Percentiles rank a stretch among this genome's conserved stretches.
Evolutionary conservation across 1,140 invertebrate species (phyloP).

Genomic region (Drosophila punjabiensis): DNA sequence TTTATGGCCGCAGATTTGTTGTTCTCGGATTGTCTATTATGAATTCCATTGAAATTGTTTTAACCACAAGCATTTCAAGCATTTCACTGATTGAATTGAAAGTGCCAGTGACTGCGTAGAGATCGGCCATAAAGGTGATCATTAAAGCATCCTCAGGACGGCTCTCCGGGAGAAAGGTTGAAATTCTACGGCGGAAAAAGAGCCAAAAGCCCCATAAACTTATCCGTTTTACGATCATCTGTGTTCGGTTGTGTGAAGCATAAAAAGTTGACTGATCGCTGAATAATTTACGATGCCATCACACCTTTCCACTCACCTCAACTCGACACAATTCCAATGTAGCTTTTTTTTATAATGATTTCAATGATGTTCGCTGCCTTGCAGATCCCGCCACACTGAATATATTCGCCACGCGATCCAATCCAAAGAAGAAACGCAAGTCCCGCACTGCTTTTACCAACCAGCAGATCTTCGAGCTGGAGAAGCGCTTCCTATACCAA

Average conservation of each 20-base stretch:
- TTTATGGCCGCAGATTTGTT: constrained; percentile 45
- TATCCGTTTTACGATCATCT: constrained; percentile 37
- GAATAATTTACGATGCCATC: constrained; percentile 44
- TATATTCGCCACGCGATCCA: constrained; percentile 95
- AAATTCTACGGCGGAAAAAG: constrained; percentile 4
- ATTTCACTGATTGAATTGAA: constrained; percentile 63
- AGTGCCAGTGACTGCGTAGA: constrained; percentile 48
- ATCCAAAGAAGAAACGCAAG: constrained; percentile 99
- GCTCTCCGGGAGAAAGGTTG: constrained; percentile 30
- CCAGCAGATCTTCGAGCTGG: constrained; percentile 99
- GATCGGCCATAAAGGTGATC: constrained; percentile 25
- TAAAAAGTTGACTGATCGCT: constrained; percentile 52
- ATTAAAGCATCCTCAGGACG: constrained; percentile 25
- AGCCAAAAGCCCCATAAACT: constrained; percentile 49
- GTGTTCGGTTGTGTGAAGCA: constrained; percentile 25
- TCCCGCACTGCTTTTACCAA: constrained; percentile 99
- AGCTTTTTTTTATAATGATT: neutral
- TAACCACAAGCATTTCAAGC: constrained; percentile 57
- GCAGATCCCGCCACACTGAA: constrained; percentile 88
- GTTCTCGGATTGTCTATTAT: constrained; percentile 62
- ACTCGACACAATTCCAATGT: neutral
- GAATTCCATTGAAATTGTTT: constrained; percentile 73
- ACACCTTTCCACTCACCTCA: constrained; percentile 18
- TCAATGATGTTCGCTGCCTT: constrained; percentile 28
- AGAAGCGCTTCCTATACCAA: constrained; percentile 98